These are phyloP conservation scores for Ornithoptera alexandrae DNA, from an alignment of 2,888 invertebrate species.

Conservation along the genomic window DNA sequence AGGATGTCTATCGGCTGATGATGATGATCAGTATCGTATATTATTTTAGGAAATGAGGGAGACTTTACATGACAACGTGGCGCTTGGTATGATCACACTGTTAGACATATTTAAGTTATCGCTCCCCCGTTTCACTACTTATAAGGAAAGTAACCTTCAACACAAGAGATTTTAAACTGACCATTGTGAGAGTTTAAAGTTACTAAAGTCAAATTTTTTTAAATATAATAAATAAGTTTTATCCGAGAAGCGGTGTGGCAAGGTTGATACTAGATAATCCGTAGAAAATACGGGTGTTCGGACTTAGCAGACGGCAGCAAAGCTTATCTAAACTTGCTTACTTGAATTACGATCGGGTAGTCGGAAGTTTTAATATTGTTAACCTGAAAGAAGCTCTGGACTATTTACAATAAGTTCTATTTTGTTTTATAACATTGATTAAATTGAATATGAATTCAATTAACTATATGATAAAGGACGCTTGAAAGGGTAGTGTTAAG, in stretches of 20 bases:
- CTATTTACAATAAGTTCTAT: background rate
- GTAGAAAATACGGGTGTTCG: constrained; percentile 28
- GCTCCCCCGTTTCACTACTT: no score
- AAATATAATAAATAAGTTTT: constrained; percentile 1
- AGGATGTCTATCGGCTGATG: no score
- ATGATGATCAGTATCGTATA: no score
- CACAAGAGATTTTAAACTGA: no score
- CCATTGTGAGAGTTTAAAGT: no score
- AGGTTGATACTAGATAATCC: constrained; percentile 27
- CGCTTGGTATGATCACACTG: no score
- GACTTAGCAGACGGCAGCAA: constrained; percentile 24
- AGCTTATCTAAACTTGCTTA: constrained; percentile 27
- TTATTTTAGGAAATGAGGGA: no score
- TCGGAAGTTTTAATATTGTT: constrained; percentile 8
- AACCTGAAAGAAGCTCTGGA: constrained; percentile 8
- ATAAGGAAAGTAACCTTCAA: no score
- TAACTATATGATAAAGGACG: no score
- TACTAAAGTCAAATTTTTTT: background rate
- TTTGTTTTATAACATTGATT: background rate
- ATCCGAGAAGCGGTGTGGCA: constrained; percentile 14
- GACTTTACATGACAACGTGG: no score
- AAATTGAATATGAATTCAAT: background rate
- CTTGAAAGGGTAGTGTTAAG: no score
- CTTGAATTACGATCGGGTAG: constrained; percentile 23
- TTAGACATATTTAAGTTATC: no score